phyloP scores from a whole-genome alignment of 2,797 vertebrate species.

The Pelochelys cantorii region DNA sequence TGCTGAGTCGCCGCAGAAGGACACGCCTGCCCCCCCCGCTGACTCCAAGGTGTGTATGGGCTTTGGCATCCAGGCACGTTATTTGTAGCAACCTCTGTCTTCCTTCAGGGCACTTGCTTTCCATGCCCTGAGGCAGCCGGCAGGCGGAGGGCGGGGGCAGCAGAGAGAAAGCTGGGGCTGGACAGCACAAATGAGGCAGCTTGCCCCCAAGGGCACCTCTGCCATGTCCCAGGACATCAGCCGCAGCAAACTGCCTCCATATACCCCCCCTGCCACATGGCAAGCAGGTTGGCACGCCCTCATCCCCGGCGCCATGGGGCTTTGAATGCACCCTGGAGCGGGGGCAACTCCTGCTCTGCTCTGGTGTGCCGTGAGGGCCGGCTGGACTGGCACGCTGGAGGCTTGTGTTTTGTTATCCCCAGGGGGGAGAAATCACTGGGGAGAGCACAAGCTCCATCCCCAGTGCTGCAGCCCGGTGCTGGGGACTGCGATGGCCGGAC shows the following conservation, averaged over 20 bases:
- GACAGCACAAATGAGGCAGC: not conserved
- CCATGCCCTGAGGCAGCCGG: not conserved
- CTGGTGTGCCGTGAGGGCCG: no score
- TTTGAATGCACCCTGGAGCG: not conserved
- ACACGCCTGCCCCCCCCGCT: fast-evolving
- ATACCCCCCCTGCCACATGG: not conserved
- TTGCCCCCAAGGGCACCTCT: not conserved
- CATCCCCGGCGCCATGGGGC: not conserved
- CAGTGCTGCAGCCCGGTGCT: not conserved
- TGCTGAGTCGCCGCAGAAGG: not conserved
- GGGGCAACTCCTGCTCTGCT: no score
- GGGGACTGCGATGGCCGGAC: not conserved
- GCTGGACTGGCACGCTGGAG: not conserved
- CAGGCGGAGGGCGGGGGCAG: no score
- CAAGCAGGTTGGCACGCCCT: not conserved
- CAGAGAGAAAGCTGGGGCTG: no score
- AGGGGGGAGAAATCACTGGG: not conserved
- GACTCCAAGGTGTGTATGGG: constrained; percentile 6
- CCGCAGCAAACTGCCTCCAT: not conserved
- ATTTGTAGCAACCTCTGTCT: not conserved
- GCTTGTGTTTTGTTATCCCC: not conserved
- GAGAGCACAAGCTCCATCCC: not conserved
- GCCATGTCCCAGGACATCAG: not conserved
- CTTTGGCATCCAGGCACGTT: not conserved
- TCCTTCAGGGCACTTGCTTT: not conserved